These are phyloP conservation scores for Tinea trinotella DNA, from an alignment of 2,888 invertebrate genomes.

Conservation along the genomic window DNA sequence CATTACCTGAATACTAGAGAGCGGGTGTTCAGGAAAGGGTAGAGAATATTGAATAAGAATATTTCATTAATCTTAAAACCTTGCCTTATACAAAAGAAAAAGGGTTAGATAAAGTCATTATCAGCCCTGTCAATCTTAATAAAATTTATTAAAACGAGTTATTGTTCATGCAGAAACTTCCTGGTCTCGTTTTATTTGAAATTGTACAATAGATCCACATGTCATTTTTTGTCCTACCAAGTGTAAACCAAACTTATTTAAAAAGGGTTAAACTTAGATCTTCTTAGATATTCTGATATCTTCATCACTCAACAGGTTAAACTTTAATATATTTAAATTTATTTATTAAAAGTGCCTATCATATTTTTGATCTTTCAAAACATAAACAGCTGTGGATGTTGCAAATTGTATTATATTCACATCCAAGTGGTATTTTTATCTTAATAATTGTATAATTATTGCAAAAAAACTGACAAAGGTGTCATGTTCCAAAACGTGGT, in stretches of 20 bases:
- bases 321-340: conserved; percentile 9
- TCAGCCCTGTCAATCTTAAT: conserved; percentile 67
- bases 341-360: background rate
- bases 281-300: conserved; percentile 32
- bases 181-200: conserved; percentile 51
- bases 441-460: background rate
- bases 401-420: background rate
- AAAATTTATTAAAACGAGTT: conserved; percentile 64
- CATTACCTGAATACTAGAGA: background rate
- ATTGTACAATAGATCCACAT: conserved; percentile 49
- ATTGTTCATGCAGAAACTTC: conserved; percentile 63
- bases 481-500: conserved; percentile 2
- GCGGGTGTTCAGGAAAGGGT: background rate
- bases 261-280: conserved; percentile 54
- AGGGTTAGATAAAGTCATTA: conserved; percentile 47
- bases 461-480: background rate
- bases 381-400: background rate
- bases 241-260: conserved; percentile 31
- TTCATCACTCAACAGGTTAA: background rate
- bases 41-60: conserved; percentile 2
- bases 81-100: conserved; percentile 26
- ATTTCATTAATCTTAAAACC: conserved; percentile 7
- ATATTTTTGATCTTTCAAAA: conserved; percentile 1
- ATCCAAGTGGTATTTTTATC: background rate
- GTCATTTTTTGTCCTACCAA: conserved; percentile 51